Percentiles rank a stretch among this genome's conserved stretches.
phyloP scores from a whole-genome alignment of 2,888 invertebrate genomes.

The Epicampocera succincta region DNA sequence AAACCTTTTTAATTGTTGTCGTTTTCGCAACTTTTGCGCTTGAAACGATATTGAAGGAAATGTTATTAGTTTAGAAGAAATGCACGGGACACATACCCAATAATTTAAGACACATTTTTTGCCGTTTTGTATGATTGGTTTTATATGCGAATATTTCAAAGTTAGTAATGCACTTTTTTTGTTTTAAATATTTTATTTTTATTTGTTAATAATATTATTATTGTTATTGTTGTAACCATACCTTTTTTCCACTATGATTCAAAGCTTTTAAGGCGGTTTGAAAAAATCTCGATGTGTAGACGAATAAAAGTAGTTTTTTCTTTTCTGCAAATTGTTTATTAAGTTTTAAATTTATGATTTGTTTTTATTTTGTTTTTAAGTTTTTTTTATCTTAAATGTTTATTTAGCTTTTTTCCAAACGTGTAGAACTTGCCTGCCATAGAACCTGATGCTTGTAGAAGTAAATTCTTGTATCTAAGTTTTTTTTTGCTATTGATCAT shows the following conservation, averaged over 20 bases:
- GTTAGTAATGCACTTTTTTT: slow-evolving; percentile 33
- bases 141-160: slow-evolving; percentile 48
- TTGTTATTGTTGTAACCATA: slow-evolving; percentile 46
- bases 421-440: slow-evolving; percentile 41
- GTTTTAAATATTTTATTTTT: slow-evolving; percentile 21
- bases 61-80: not conserved
- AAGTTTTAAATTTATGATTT: slow-evolving; percentile 51
- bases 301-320: slow-evolving; percentile 18
- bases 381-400: slow-evolving; percentile 4
- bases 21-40: too few relatives aligned
- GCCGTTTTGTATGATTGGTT: slow-evolving; percentile 22
- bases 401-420: slow-evolving; percentile 10
- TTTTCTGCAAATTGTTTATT: slow-evolving; percentile 42
- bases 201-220: slow-evolving; percentile 43
- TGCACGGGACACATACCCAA: not conserved
- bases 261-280: slow-evolving; percentile 41
- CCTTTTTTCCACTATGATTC: slow-evolving; percentile 49
- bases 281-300: slow-evolving; percentile 7
- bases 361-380: slow-evolving; percentile 32
- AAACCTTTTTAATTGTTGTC: too few relatives aligned
- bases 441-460: slow-evolving; percentile 44
- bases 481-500: slow-evolving; percentile 31
- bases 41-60: too few relatives aligned
- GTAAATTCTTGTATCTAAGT: not conserved
- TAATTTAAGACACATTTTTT: slow-evolving; percentile 5